phyloP scores from a whole-genome alignment of 2,797 vertebrate species.

The Cetoscarus ocellatus region DNA sequence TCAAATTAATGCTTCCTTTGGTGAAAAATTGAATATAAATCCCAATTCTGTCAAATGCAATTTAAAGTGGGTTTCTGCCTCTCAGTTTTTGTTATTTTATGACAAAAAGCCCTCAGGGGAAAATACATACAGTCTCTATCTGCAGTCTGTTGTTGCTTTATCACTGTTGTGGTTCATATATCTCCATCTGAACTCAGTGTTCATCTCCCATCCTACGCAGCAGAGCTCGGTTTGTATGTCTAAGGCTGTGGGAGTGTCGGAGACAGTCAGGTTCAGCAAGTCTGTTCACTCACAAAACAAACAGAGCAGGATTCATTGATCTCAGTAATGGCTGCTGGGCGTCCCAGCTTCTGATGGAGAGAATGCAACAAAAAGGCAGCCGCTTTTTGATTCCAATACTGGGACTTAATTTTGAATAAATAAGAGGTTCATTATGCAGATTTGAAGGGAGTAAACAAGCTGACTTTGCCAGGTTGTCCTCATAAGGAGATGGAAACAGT shows the following conservation, averaged over 20 bases:
- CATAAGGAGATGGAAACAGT: too few species aligned
- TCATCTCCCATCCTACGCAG: constrained; percentile 11
- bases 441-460: constrained; percentile 1
- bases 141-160: constrained; percentile 8
- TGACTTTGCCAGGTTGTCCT: neutral
- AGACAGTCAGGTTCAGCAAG: constrained; percentile 20
- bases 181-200: neutral
- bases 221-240: constrained; percentile 16
- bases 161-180: constrained; percentile 2
- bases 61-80: constrained; percentile 7
- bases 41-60: constrained; percentile 44
- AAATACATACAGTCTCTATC: constrained; percentile 8
- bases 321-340: constrained; percentile 10
- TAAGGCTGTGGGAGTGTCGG: constrained; percentile 17
- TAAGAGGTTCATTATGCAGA: neutral
- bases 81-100: constrained; percentile 17
- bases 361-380: neutral
- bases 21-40: constrained; percentile 42
- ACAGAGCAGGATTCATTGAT: constrained; percentile 24
- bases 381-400: neutral
- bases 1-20: constrained; percentile 27
- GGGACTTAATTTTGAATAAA: too few species aligned
- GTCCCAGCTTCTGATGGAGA: neutral
- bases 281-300: constrained; percentile 7
- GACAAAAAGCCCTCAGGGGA: constrained; percentile 2